A percentile compares a stretch with the other conserved stretches of the same genome.
Evolutionary conservation across 2,888 invertebrate species (phyloP).

Genomic region (Gymnoscelis rufifasciata): DNA sequence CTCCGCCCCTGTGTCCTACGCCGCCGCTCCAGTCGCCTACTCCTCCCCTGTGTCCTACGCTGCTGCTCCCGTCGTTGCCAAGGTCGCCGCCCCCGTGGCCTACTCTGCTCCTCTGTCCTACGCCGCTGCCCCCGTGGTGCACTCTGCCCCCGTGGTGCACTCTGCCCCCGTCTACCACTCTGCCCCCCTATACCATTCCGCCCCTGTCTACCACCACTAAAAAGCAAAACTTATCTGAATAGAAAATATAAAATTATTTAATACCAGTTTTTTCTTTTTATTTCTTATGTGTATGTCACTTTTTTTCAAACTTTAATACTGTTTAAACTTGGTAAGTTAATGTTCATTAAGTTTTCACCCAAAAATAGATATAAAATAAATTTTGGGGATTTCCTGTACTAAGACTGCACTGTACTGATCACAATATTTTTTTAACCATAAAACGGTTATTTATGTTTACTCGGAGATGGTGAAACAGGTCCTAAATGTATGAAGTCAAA

Average conservation of each 20-base stretch:
- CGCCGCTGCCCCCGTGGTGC: slow-evolving; percentile 29
- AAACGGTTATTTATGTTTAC: too few relatives aligned
- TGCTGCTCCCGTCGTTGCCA: slow-evolving; percentile 49
- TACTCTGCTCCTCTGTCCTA: slow-evolving; percentile 43
- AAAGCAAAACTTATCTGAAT: background rate
- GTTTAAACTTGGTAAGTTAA: too few relatives aligned
- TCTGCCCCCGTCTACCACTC: slow-evolving; percentile 49
- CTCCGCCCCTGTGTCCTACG: slow-evolving; percentile 50
- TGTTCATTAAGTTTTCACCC: too few relatives aligned
- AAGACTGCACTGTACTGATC: too few relatives aligned
- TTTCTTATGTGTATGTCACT: too few relatives aligned
- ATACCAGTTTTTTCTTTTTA: too few relatives aligned
- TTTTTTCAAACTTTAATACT: background rate
- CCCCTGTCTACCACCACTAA: slow-evolving; percentile 64
- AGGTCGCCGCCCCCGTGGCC: slow-evolving; percentile 43
- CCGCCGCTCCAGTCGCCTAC: slow-evolving; percentile 43
- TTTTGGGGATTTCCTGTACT: too few relatives aligned
- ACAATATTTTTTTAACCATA: too few relatives aligned
- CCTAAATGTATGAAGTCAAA: too few relatives aligned
- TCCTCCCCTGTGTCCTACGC: slow-evolving; percentile 64
- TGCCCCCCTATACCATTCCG: slow-evolving; percentile 38
- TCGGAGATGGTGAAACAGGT: too few relatives aligned
- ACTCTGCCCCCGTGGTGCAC: slow-evolving; percentile 46
- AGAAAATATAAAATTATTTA: background rate
- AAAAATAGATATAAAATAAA: too few relatives aligned